Base-by-base conservation (phyloP, 2,888 invertebrate species). In the Syrphus vitripennis region DNA sequence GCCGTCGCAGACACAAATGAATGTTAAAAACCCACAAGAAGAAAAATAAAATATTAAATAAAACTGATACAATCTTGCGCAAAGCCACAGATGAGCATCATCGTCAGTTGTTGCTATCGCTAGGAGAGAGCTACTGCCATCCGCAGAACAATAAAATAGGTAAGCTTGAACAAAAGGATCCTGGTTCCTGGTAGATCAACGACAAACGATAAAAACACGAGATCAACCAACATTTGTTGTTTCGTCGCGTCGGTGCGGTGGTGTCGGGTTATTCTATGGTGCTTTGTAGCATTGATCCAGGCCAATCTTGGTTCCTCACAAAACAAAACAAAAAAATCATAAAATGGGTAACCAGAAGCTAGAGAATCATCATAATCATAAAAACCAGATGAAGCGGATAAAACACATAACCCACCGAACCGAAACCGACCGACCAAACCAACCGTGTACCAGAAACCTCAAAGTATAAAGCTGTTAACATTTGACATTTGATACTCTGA, bases 401-500 rank as follows among this genome's bases (percentile, higher is more conserved):
- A 82, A 57, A 63, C 63, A 61, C 9, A n/a, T n/a, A 9, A 57
- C 16, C n/a, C 4, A 19, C 7, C 19, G 16, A 45, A 45, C 9
- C 55, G 3, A 34, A 16, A n/a, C 63, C 63, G 4, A 65, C 65
- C 63, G 37, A n/a, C n/a, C n/a, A 48, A 48, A 29, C 55, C 31
- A n/a, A 55, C 29, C 29, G 16, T 45, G 16, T 16, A 31, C 34
- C 14, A 57, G 37, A 80, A 84, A 72, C 67, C 72, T 63, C 65
- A 77, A 61, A 70, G 57, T 59, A 80, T 53, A 63, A 65, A 57
- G 63, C 69, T 86, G 86, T 82, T 86, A 86, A 82, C 86, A 86
- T 86, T 86, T 86, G 86, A 86, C 86, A 86, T 86, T 86, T 86
- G 86, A 86, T 86, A 86, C 77, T 70, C 78, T 61, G 72, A 57